These are phyloP conservation scores for Lathamus discolor DNA, from an alignment of 2,113 vertebrate species.

Conservation along the genomic window DNA sequence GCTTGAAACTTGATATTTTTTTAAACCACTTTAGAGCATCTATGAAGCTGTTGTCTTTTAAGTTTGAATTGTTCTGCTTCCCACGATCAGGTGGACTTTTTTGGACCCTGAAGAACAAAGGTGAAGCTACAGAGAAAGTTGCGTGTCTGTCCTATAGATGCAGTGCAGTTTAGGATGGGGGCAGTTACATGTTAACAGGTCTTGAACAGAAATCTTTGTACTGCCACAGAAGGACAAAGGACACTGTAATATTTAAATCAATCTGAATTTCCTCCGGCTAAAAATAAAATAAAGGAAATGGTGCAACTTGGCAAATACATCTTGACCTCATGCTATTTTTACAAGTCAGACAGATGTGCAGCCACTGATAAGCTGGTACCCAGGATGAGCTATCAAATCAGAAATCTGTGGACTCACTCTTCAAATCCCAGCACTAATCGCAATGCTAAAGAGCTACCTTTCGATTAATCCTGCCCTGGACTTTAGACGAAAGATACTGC, in stretches of 20 bases:
- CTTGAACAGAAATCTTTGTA: slow-evolving; percentile 25
- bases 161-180: background rate
- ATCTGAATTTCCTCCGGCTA: slow-evolving; percentile 54
- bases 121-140: background rate
- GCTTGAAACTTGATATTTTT: background rate
- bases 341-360: slow-evolving; percentile 67
- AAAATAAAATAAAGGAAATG: slow-evolving; percentile 58
- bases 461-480: slow-evolving; percentile 77
- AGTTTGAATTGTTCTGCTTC: background rate
- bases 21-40: background rate
- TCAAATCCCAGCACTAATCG: slow-evolving; percentile 75
- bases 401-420: slow-evolving; percentile 68
- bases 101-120: background rate
- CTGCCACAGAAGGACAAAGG: slow-evolving; percentile 24
- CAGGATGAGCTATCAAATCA: slow-evolving; percentile 62
- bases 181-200: background rate
- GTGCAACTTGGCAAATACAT: slow-evolving; percentile 57
- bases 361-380: slow-evolving; percentile 50
- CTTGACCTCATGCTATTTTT: slow-evolving; percentile 73
- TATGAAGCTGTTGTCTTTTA: background rate
- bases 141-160: background rate
- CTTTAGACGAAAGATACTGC: slow-evolving; percentile 75
- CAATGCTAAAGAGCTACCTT: slow-evolving; percentile 79
- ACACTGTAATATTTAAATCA: slow-evolving; percentile 52
- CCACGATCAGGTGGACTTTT: background rate